Evolutionary conservation across 1,140 invertebrate species (phyloP), one percentile per base, ranked within the genome.

Genomic region (Octopus sinensis): DNA sequence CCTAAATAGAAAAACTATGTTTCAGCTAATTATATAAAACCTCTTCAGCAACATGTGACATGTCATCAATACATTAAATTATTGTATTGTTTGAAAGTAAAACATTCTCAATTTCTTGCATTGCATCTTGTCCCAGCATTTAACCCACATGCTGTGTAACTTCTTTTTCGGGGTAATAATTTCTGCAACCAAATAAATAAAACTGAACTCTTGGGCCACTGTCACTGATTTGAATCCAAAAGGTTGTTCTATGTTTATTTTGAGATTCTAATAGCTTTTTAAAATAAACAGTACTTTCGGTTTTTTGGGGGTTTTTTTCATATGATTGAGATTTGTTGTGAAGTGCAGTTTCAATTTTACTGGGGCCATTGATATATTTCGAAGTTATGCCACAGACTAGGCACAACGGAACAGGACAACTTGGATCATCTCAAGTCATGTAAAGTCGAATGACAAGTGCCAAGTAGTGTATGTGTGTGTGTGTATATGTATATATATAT

Each of bases 11-110:
- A 68, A 68, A 1, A 68, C 62, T 68, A 68, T 68, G 1, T 68
- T 68, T 68, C 62, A 68, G 62, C 3, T 68, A 2, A 68, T 68
- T 3, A 68, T n/a, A 68, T n/a, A 68, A 68, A 68, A 68, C 62
- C 62, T 68, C 62, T 68, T 68, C 62, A 68, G 62, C 62, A n/a
- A n/a, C 62, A 68, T 68, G 62, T 68, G 62, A 68, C 62, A 68
- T 68, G 62, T 68, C 62, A 68, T 68, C 62, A 68, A 68, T 68
- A 68, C 62, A n/a, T 68, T n/a, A n/a, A 68, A 1, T 68, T 68
- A 68, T 68, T 68, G 62, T 68, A 68, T n/a, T 68, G 62, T 68
- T 68, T 68, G 62, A 68, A 68, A 68, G n/a, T 68, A n/a, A n/a
- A 68, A 68, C 62, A 68, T 68, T 68, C n/a, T 68, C 62, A 68